Evolutionary conservation across 2,888 invertebrate species (phyloP), one percentile per base, ranked within the genome.

Genomic region (Cyrtodaria siliqua): DNA sequence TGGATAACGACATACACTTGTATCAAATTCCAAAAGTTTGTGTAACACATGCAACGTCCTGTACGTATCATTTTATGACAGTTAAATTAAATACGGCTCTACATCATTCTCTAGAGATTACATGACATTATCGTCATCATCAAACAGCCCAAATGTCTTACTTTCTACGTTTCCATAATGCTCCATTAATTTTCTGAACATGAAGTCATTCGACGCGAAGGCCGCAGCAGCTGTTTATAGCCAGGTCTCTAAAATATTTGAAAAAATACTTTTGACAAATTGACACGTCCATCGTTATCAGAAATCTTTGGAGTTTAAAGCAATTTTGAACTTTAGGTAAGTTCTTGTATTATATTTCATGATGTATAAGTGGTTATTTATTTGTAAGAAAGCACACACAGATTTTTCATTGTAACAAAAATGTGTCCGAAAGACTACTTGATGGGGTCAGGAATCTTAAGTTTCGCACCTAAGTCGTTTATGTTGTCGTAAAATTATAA

Each of bases 401-500:
- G 52, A 26, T 16, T 38, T 29, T 57, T 63, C 56, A 63, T 71
- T 71, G 71, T 71, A 55, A 9, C 29, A 33, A 26, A 29, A 20
- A 61, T 20, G 33, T 33, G 29, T 29, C 33, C 49, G 14, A 14
- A 33, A 49, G 60, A 44, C 24, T 44, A 16, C 20, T 24, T 33
- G 47, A 24, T 8, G 49, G 38, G 72, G 78, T 78, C 78, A 72
- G 56, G 56, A 55, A 61, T 71, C 69, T 72, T 44, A 64, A 14
- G 27, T 78, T 78, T 78, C 78, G 61, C 78, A 73, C 78, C 72
- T 62, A 38, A 33, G 29, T 38, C 55, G 49, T 72, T 73, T 69
- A 78, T 73, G 72, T 69, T 73, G 72, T 78, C 78, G 61, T 78
- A 78, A 78, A 78, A 69, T 64, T 68, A 72, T 78, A 72, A 78